These are phyloP conservation scores for Phrynocephalus versicolor DNA, from an alignment of 2,113 vertebrate species.

Conservation along the genomic window DNA sequence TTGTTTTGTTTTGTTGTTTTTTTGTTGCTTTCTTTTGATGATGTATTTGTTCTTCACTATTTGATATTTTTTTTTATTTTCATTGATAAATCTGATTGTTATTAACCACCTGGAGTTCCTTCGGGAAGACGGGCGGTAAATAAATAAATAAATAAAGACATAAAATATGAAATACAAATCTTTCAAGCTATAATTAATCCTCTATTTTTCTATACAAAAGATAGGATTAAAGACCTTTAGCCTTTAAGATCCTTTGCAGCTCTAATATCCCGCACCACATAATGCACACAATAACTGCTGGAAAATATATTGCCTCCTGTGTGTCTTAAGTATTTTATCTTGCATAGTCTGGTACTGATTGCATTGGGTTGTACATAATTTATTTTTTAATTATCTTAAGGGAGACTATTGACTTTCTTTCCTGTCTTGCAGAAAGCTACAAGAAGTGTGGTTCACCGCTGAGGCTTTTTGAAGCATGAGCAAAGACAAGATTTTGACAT, in stretches of 20 bases:
- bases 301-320: background rate
- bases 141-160: too few relatives aligned
- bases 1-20: too few relatives aligned
- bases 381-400: slow-evolving; percentile 18
- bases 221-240: background rate
- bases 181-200: slow-evolving; percentile 7
- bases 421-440: background rate
- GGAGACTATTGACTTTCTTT: slow-evolving; percentile 25
- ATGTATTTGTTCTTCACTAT: too few relatives aligned
- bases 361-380: slow-evolving; percentile 17
- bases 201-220: background rate
- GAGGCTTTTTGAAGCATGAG: slow-evolving; percentile 12
- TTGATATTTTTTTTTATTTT: too few relatives aligned
- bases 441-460: slow-evolving; percentile 10
- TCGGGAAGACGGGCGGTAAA: too few relatives aligned
- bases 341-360: background rate
- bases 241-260: background rate
- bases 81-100: too few relatives aligned
- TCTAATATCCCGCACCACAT: background rate
- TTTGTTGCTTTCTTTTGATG: too few relatives aligned
- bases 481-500: background rate
- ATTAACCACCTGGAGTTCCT: too few relatives aligned
- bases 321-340: slow-evolving; percentile 13
- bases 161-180: background rate
- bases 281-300: slow-evolving; percentile 1